Evolutionary conservation across 2,888 invertebrate genomes (phyloP).

Genomic region (Sinelater perroti): DNA sequence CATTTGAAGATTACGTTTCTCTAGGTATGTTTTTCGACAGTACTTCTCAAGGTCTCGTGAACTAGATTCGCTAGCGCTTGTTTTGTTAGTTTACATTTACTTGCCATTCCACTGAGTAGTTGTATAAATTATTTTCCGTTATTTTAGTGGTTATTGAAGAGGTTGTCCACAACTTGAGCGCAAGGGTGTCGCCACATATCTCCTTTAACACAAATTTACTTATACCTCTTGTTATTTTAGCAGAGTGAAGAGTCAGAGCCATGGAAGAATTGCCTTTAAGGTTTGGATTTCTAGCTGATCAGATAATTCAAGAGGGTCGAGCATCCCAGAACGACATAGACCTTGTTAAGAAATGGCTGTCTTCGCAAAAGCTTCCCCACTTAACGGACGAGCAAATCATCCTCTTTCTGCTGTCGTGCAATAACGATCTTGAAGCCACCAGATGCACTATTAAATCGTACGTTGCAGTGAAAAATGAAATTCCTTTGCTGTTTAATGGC

Average conservation of each 20-base stretch:
- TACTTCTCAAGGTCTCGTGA: too few relatives aligned
- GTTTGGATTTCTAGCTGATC: not conserved
- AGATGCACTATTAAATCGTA: constrained; percentile 3
- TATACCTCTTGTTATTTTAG: constrained; percentile 70
- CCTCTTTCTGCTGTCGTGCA: constrained; percentile 12
- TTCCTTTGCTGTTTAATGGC: constrained; percentile 2
- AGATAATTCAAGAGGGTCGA: constrained; percentile 8
- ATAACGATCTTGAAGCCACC: constrained; percentile 1
- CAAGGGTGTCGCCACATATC: too few relatives aligned
- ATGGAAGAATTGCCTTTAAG: constrained; percentile 45
- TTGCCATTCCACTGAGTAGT: too few relatives aligned
- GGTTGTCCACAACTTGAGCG: too few relatives aligned
- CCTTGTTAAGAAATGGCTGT: constrained; percentile 1
- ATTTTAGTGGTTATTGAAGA: too few relatives aligned
- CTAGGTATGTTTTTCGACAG: too few relatives aligned
- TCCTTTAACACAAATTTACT: too few relatives aligned
- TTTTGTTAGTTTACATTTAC: too few relatives aligned
- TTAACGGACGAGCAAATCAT: constrained; percentile 18
- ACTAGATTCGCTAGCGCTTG: too few relatives aligned
- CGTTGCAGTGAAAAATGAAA: not conserved
- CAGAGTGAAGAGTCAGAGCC: constrained; percentile 65
- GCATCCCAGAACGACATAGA: not conserved
- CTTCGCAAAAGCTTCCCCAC: not conserved
- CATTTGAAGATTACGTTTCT: too few relatives aligned
- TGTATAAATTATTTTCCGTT: too few relatives aligned